Percentiles rank a stretch among this genome's conserved stretches.
These are phyloP conservation scores for Hoplostethus mediterraneus DNA, from an alignment of 2,797 vertebrate genomes.

Conservation along the genomic window DNA sequence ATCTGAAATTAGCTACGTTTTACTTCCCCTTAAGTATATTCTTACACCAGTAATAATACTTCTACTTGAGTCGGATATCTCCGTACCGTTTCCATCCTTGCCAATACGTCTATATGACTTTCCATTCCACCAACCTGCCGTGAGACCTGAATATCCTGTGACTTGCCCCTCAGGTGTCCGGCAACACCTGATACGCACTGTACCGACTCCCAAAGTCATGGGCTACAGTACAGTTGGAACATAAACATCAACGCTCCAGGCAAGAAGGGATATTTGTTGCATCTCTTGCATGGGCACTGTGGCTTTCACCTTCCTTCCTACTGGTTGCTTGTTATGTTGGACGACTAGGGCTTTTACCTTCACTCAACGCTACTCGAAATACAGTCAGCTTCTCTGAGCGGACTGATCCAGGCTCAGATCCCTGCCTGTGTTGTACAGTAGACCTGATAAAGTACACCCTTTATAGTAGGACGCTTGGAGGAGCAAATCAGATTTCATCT, in stretches of 20 bases:
- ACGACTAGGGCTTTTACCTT: conserved; percentile 5
- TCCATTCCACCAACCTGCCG: conserved; percentile 52
- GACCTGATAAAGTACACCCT: conserved; percentile 1
- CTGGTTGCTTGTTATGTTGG: conserved; percentile 19
- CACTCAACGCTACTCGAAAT: too few relatives aligned
- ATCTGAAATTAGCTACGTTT: too few relatives aligned
- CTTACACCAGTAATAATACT: too few relatives aligned
- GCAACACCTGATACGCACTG: conserved; percentile 14
- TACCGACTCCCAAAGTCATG: background rate
- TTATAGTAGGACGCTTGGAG: conserved; percentile 21
- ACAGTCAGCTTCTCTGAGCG: background rate
- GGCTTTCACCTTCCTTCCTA: background rate
- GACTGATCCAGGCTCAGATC: background rate
- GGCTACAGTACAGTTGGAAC: conserved; percentile 1
- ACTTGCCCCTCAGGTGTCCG: conserved; percentile 2
- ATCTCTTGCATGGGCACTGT: too few relatives aligned
- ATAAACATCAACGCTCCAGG: conserved; percentile 4
- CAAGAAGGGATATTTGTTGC: background rate
- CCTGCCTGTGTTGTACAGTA: background rate
- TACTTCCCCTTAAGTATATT: too few relatives aligned
- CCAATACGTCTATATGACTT: background rate
- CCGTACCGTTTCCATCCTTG: background rate
- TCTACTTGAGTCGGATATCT: background rate
- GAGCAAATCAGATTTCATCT: conserved; percentile 9
- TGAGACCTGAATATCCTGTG: conserved; percentile 49